These are phyloP conservation scores for Rhodinocichla rosea DNA, from an alignment of 2,113 vertebrate species.

Conservation along the genomic window DNA sequence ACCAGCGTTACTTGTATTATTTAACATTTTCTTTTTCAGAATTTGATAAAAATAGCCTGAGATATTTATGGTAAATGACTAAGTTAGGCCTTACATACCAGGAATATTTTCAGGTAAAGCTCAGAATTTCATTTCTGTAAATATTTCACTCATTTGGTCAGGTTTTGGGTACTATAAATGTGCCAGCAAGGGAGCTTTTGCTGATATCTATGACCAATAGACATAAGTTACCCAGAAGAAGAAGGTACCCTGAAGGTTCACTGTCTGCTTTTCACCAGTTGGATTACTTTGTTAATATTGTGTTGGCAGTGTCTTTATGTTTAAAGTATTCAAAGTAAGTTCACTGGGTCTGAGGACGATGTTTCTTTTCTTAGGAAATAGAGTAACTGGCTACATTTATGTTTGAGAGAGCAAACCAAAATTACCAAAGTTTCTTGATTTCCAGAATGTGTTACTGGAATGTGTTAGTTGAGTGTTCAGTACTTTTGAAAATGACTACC, in stretches of 20 bases:
- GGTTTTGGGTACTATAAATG: neutral
- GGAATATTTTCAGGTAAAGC: neutral
- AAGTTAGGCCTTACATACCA: neutral
- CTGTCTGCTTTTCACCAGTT: neutral
- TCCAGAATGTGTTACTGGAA: neutral
- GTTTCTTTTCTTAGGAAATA: neutral
- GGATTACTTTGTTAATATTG: neutral
- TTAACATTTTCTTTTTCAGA: neutral
- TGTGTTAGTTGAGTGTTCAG: neutral
- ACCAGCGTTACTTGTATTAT: neutral
- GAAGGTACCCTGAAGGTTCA: neutral
- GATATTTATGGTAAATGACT: neutral
- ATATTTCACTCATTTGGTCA: neutral
- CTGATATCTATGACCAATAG: neutral
- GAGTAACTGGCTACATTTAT: neutral
- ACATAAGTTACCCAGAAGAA: neutral
- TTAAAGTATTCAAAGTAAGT: neutral
- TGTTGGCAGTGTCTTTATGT: neutral
- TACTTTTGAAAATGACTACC: neutral
- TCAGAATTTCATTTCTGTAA: neutral
- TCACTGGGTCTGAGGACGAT: neutral
- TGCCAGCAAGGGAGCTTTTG: neutral
- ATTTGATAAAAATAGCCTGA: neutral
- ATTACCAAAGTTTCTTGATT: neutral
- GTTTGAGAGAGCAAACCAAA: neutral